Evolutionary conservation across 2,888 invertebrate species (phyloP), one percentile per base, ranked within the genome.

Genomic region (Thera britannica): DNA sequence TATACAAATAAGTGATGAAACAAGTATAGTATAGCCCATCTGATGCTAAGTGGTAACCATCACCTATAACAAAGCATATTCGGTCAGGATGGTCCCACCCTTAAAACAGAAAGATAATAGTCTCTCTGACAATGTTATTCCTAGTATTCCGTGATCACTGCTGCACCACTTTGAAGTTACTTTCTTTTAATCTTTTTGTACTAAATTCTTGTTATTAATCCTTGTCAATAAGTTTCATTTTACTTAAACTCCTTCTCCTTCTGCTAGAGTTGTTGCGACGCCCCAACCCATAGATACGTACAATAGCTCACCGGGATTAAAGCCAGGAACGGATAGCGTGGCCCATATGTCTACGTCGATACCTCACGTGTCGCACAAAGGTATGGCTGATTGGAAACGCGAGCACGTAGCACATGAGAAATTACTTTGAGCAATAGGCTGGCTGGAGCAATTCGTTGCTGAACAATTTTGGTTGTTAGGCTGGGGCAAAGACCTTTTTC

Each of bases 231-330:
- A 46, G 44, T 7, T 23, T 12, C 44, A 71, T 44, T 63, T 35
- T 51, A 51, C 44, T 51, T 41, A 34, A 34, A 12, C 12, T 36
- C 57, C 44, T 44, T 66, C 8, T 57, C 44, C 41, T 41, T 58
- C 34, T 49, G 69, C 60, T 65, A 68, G 44, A 56, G 41, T n/a
- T 9, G 2, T 46, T 36, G 36, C 48, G 11, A 9, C 23, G 23
- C 23, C 23, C 23, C 23, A 23, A 57, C 23, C 12, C 67, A 76
- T 79, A 79, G 78, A 2, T 82, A 80, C 74, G 79, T 73, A 79
- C 79, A 77, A 78, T 74, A 77, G 74, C 70, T 71, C 74, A 11
- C 36, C 69, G 72, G 76, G 82, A 87, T 87, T 86, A 84, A 85
- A 84, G 71, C 73, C 77, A 76, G 77, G 76, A 67, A 78, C 77